Base-by-base conservation (phyloP, 2,113 vertebrate species). In the Lepus americanus region DNA sequence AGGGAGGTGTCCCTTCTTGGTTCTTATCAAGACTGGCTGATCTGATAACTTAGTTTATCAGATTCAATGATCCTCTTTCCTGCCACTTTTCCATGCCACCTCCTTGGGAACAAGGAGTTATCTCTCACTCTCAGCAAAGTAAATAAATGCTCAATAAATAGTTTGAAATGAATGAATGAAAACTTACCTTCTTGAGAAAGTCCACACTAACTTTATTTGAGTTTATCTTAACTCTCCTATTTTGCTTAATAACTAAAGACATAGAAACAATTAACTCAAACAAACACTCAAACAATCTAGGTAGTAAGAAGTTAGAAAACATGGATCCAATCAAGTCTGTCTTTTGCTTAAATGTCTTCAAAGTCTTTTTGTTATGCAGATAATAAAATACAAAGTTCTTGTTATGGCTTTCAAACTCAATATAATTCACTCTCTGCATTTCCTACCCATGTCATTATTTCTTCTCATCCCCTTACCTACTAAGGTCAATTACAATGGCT, bases 101-200 rank as follows among this genome's bases (percentile, higher is more conserved):
- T 82, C 14, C 13, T 82, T 77, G 61, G 70, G 25, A 93, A 79
- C 6, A 64, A 85, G 44, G 19, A 66, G 13, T 20, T 63, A 17
- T 64, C 31, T 69, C 61, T 31, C 13, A 85, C n/a, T 64, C 19
- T 63, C 25, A 12, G 74, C 33, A 8, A 14, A 67, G 36, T 61
- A 27, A 81, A 36, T n/a, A 88, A 39, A 64, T 53, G 29, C 12
- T 53, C 33, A 89, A 36, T 61, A 91, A 92, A 59, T 66, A 36
- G 14, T 92, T 86, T 92, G 74, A 79, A 83, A 77, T 77, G 76
- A 92, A 70, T n/a, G 64, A 93, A 63, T 90, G 36, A 90, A 96
- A 94, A 55, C 9, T 55, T 87, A 14, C 87, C 31, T 86, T 90
- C 55, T 66, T 80, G 72, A 33, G 11, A 88, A 73, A 82, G 70